Evolutionary conservation across 2,113 vertebrate genomes (phyloP), one percentile per base, ranked within the genome.

Genomic region (Brachirus orientalis): DNA sequence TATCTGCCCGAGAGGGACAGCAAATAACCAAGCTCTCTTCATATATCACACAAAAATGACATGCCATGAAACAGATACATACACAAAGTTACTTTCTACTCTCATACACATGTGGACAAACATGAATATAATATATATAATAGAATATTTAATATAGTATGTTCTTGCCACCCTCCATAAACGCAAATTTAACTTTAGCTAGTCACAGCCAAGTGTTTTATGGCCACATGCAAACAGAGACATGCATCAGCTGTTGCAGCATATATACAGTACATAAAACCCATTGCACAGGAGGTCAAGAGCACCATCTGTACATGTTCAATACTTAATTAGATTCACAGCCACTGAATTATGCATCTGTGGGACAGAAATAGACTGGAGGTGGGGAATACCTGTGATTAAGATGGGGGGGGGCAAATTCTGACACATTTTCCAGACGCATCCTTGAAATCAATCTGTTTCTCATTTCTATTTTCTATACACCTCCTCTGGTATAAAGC

Each of bases 261-360:
- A 50, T 41, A 70, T 65, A 13, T 13, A 41, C 9, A 2, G 3
- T 43, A 78, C 46, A 57, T 71, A 84, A 63, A 77, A 75, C 51
- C 17, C 52, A 59, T 54, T 11, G 53, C 79, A 66, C 72, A 54
- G 75, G 65, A 86, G 89, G 88, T 89, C 88, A 90, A 77, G 78
- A 82, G 74, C 87, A 77, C 88, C 90, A 91, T 91, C 90, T 91
- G 92, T 87, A 83, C 83, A 79, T 85, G 87, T 88, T 93, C 85
- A 92, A 91, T 93, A 81, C 83, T 90, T 92, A 89, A 92, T 93
- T 87, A 93, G 80, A 86, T 81, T 79, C 79, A 79, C 79, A 82
- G 70, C 72, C 81, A 61, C 85, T 91, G 81, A 92, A 90, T 87
- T 67, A 89, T 91, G 80, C 71, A 91, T 85, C 83, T 69, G 54